Evolutionary conservation across 2,797 vertebrate genomes (phyloP).

Genomic region (Danio aesculapii): DNA sequence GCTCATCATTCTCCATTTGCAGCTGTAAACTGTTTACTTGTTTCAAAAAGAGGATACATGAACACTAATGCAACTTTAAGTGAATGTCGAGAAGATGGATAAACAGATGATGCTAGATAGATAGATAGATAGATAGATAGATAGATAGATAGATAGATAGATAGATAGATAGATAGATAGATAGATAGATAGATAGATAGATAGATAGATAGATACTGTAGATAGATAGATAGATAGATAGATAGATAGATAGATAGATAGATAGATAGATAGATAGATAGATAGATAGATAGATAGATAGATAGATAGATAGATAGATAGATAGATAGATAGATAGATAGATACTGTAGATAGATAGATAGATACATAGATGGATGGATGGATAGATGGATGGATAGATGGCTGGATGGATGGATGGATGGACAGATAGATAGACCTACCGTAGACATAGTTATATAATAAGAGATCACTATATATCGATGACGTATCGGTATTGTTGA

Average conservation of each 20-base stretch:
- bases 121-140: neutral
- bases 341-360: neutral
- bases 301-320: neutral
- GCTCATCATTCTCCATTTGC: constrained; percentile 15
- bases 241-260: neutral
- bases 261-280: neutral
- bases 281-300: neutral
- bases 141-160: neutral
- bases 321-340: neutral
- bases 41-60: constrained; percentile 10
- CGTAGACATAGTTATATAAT: too few species aligned
- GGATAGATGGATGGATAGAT: neutral
- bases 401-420: neutral
- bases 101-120: neutral
- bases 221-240: neutral
- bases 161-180: neutral
- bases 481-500: too few species aligned
- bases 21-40: constrained; percentile 25
- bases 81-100: neutral
- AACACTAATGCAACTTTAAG: neutral
- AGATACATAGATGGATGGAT: neutral
- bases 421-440: neutral
- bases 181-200: neutral
- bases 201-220: neutral
- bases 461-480: too few species aligned